These are phyloP conservation scores for Limnephilus auricula DNA, from an alignment of 2,888 invertebrate species.

Conservation along the genomic window DNA sequence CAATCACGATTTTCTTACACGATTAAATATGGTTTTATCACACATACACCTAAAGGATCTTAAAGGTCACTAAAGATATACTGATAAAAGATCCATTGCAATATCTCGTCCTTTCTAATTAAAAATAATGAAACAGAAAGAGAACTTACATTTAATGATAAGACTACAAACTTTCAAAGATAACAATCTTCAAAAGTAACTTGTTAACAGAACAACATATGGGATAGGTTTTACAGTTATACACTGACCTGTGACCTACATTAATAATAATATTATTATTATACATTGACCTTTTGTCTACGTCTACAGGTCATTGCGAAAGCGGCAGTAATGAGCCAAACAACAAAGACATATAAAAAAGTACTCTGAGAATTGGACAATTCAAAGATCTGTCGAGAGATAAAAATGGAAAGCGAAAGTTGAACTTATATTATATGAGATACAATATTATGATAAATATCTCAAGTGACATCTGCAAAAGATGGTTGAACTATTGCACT, in stretches of 20 bases:
- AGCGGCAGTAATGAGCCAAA: neutral
- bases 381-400: neutral
- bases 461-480: neutral
- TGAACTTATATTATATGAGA: neutral
- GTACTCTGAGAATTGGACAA: neutral
- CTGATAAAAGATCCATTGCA: too few relatives aligned
- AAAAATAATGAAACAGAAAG: neutral
- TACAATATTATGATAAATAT: neutral
- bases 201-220: neutral
- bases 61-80: too few relatives aligned
- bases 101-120: too few relatives aligned
- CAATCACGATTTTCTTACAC: too few relatives aligned
- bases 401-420: neutral
- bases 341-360: neutral
- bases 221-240: neutral
- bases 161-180: neutral
- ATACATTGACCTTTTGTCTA: neutral
- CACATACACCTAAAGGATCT: too few relatives aligned
- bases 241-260: neutral
- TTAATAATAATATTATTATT: neutral
- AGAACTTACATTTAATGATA: neutral
- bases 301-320: neutral
- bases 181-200: neutral
- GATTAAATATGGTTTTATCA: too few relatives aligned
- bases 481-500: neutral